Evolutionary conservation across 2,797 vertebrate species (phyloP).

Genomic region (Diceros bicornis): DNA sequence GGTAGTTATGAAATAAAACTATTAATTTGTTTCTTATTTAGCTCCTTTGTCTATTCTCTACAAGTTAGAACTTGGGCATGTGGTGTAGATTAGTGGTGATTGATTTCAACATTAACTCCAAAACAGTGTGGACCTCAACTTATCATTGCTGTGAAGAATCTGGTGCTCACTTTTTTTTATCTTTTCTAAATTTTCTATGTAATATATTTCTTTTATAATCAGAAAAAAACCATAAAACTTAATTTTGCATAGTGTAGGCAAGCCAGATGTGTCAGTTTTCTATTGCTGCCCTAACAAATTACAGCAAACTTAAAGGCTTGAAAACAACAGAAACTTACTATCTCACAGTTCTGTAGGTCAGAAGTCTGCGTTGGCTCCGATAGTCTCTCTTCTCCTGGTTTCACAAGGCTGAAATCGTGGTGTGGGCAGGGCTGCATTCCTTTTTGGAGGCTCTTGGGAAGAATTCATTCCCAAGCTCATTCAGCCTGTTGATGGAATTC

Average conservation of each 20-base stretch:
- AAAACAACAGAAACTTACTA: not conserved
- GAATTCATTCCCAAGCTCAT: not conserved
- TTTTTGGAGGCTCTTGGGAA: not conserved
- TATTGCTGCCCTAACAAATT: not conserved
- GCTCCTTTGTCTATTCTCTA: not conserved
- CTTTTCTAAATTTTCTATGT: not conserved
- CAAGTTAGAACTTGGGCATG: not conserved
- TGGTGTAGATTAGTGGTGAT: not conserved
- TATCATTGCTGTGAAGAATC: slow-evolving; percentile 7
- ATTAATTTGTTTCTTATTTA: not conserved
- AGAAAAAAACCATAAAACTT: not conserved
- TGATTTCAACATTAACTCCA: not conserved
- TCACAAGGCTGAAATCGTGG: not conserved
- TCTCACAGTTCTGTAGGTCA: not conserved
- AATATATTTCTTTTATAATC: not conserved
- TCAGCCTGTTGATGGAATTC: not conserved
- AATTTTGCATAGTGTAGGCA: not conserved
- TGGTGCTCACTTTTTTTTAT: not conserved
- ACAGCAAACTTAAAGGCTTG: not conserved
- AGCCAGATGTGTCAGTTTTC: not conserved
- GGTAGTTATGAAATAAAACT: not conserved
- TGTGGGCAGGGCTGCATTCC: not conserved
- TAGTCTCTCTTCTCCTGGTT: not conserved
- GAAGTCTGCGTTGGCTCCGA: not conserved
- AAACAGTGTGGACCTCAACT: not conserved